phyloP scores from a whole-genome alignment of 1,140 invertebrate genomes.

The Caligus rogercresseyi region DNA sequence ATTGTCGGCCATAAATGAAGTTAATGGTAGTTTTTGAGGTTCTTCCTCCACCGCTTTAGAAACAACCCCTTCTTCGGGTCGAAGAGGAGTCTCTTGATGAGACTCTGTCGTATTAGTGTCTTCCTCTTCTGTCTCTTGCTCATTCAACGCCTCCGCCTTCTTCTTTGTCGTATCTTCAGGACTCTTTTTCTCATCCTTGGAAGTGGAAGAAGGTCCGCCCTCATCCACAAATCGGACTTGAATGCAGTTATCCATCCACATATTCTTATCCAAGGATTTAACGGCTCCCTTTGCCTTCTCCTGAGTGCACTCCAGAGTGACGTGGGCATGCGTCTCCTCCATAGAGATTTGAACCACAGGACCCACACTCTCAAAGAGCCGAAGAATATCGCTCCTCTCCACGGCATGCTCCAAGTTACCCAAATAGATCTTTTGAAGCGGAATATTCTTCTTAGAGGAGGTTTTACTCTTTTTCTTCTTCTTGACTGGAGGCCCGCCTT shows the following conservation, averaged over 20 bases:
- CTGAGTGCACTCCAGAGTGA: background rate
- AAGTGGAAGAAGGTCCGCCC: background rate
- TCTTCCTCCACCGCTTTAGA: background rate
- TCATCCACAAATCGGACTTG: background rate
- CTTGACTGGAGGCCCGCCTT: too few species aligned
- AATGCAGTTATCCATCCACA: conserved; percentile 16
- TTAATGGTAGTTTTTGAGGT: background rate
- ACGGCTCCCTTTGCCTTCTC: conserved; percentile 9
- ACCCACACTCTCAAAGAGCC: background rate
- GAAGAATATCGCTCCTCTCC: background rate
- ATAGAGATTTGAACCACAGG: background rate
- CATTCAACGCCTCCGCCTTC: background rate
- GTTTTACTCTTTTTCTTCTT: too few species aligned
- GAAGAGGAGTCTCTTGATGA: background rate
- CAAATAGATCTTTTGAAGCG: conserved; percentile 4
- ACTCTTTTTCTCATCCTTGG: background rate
- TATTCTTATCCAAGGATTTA: background rate
- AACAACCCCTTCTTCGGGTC: background rate
- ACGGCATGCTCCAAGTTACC: conserved; percentile 7
- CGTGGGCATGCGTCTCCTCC: background rate
- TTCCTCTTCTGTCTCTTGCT: too few species aligned
- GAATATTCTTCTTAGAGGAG: background rate
- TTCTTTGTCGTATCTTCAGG: background rate
- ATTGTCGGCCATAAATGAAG: background rate
- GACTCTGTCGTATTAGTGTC: too few species aligned